phyloP scores from a whole-genome alignment of 2,113 vertebrate species.

The Turnix velox region DNA sequence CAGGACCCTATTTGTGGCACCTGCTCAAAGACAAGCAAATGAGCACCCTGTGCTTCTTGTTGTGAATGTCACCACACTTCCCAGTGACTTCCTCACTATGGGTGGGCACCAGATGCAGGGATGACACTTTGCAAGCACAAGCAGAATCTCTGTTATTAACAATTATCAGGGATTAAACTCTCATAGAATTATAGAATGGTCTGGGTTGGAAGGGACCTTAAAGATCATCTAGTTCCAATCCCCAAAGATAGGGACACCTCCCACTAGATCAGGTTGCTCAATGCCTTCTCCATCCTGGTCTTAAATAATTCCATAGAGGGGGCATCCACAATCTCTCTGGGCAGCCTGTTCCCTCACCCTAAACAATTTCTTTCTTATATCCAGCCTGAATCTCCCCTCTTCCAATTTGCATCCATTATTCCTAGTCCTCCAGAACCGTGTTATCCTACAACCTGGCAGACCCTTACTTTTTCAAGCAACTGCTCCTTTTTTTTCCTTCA shows the following conservation, averaged over 20 bases:
- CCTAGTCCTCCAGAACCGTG: accelerated
- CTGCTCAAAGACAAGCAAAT: accelerated
- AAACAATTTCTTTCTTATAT: too few relatives aligned
- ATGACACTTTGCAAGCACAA: accelerated
- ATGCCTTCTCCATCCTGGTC: too few relatives aligned
- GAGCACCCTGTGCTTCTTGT: background rate
- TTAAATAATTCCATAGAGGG: too few relatives aligned
- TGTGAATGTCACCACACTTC: background rate
- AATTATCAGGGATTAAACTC: accelerated
- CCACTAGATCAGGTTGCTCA: too few relatives aligned
- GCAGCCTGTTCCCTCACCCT: too few relatives aligned
- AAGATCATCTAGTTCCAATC: too few relatives aligned
- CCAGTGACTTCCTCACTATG: accelerated
- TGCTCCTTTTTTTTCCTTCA: background rate
- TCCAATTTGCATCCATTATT: too few relatives aligned
- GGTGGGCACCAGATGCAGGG: accelerated
- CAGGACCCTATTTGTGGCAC: accelerated
- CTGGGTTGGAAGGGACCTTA: too few relatives aligned
- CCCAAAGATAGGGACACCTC: too few relatives aligned
- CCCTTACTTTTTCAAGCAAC: background rate
- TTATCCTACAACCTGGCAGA: accelerated
- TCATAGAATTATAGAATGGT: too few relatives aligned
- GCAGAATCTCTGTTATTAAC: accelerated
- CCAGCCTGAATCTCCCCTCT: too few relatives aligned
- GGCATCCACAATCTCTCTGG: too few relatives aligned